A percentile compares a stretch with the other conserved stretches of the same genome.
phyloP scores from a whole-genome alignment of 2,797 vertebrate species.

The Sebastes trivittatus region DNA sequence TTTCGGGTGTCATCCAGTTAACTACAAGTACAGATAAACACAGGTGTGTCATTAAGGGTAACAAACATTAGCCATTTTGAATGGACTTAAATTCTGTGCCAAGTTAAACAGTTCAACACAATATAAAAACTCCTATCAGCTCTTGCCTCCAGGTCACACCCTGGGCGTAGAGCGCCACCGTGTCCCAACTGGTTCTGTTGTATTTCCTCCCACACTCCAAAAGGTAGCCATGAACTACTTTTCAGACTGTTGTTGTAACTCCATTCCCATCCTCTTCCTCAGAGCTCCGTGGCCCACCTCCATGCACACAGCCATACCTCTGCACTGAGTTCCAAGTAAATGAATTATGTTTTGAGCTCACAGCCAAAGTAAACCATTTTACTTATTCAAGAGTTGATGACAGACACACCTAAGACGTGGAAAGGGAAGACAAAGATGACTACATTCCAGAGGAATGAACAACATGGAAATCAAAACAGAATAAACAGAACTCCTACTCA shows the following conservation, averaged over 20 bases:
- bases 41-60: conserved; percentile 30
- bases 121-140: conserved; percentile 60
- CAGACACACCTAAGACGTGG: conserved; percentile 52
- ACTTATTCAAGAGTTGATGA: conserved; percentile 41
- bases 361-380: conserved; percentile 50
- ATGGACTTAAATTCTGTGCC: conserved; percentile 46
- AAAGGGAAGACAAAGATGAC: conserved; percentile 37
- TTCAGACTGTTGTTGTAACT: conserved; percentile 48
- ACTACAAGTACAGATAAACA: conserved; percentile 16
- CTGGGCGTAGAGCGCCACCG: conserved; percentile 64
- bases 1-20: conserved; percentile 27
- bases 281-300: not conserved
- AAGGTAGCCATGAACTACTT: conserved; percentile 48
- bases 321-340: conserved; percentile 10
- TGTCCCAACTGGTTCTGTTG: conserved; percentile 77
- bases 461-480: conserved; percentile 36
- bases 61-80: conserved; percentile 32
- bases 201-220: conserved; percentile 66
- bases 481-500: conserved; percentile 1
- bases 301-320: conserved; percentile 1
- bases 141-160: conserved; percentile 68
- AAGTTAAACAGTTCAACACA: conserved; percentile 69
- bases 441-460: conserved; percentile 34
- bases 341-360: conserved; percentile 41
- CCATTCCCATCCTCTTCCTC: conserved; percentile 25